phyloP scores from a whole-genome alignment of 1,140 invertebrate species.

The Bombus vancouverensis region DNA sequence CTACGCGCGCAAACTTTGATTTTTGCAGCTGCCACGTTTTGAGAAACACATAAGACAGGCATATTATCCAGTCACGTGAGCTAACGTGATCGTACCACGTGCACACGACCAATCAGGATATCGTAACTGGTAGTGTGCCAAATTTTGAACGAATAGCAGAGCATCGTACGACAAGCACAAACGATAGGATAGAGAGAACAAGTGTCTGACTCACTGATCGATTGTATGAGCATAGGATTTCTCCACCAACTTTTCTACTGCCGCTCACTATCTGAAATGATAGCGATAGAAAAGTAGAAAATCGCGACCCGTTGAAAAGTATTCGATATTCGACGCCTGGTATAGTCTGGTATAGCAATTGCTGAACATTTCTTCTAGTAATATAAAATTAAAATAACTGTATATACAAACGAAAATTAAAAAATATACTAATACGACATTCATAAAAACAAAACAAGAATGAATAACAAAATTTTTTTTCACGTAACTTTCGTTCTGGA shows the following conservation, averaged over 20 bases:
- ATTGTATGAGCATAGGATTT: not conserved
- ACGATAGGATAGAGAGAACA: not conserved
- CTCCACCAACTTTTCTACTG: too few relatives aligned
- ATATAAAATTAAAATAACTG: too few relatives aligned
- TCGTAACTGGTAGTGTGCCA: not conserved
- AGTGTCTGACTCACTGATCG: not conserved
- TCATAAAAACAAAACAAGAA: too few relatives aligned
- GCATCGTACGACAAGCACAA: conserved; percentile 4
- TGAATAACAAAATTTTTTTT: too few relatives aligned
- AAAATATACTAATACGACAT: too few relatives aligned
- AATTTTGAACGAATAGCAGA: conserved; percentile 48
- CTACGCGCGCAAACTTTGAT: not conserved
- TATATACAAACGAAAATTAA: too few relatives aligned
- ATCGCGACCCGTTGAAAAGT: too few relatives aligned
- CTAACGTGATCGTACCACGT: conserved; percentile 45
- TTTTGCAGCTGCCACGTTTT: not conserved
- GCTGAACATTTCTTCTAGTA: too few relatives aligned
- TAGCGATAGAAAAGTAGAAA: not conserved
- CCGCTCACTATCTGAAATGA: not conserved
- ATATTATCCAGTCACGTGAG: not conserved
- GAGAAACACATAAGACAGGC: not conserved
- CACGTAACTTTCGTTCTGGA: too few relatives aligned
- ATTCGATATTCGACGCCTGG: not conserved
- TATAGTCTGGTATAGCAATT: not conserved
- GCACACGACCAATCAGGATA: conserved; percentile 24